Evolutionary conservation across 2,113 vertebrate species (phyloP), one percentile per base, ranked within the genome.

Genomic region (Pimephales promelas): DNA sequence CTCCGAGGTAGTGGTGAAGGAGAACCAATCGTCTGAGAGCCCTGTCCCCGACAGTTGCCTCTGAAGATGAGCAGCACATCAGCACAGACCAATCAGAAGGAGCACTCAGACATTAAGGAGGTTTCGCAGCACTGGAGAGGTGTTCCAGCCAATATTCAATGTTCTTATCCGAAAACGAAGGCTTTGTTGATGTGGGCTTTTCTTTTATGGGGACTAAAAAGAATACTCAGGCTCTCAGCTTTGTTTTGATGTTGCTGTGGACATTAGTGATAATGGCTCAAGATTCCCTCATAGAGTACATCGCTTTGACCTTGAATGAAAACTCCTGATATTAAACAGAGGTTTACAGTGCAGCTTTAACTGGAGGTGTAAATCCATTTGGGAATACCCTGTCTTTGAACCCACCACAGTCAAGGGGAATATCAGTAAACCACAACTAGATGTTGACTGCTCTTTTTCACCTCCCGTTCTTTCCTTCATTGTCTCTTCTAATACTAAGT

Each of bases 1-100:
- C 68, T 89, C 87, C 0, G 85, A 89, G 61, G 22, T 57, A 20
- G 24, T 71, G 18, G 26, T 81, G 76, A 88, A 81, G 76, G 73
- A 89, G 45, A 85, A 11, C 62, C 64, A 84, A 28, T 79, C 62
- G 28, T 9, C n/a, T 43, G 70, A 28, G 20, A 68, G 72, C 47
- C 71, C 34, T 18, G 28, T 22, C 26, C 62, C 36, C 16, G 26
- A 74, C 79, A 78, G 79, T 36, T 71, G 24, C 24, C 68, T 84
- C 56, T 86, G 80, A 79, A 71, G 49, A 84, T 40, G 4, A 2
- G 5, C 43, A 13, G 16, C 16, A 52, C 72, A 49, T 66, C 22
- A 24, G 24, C 10, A 24, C 57, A 64, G 59, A 52, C 72, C 40
- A 77, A 54, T 66, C 59, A 66, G 57, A 76, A 36, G 16, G 28